phyloP scores from a whole-genome alignment of 2,797 vertebrate genomes.

The Chrysocyon brachyurus region DNA sequence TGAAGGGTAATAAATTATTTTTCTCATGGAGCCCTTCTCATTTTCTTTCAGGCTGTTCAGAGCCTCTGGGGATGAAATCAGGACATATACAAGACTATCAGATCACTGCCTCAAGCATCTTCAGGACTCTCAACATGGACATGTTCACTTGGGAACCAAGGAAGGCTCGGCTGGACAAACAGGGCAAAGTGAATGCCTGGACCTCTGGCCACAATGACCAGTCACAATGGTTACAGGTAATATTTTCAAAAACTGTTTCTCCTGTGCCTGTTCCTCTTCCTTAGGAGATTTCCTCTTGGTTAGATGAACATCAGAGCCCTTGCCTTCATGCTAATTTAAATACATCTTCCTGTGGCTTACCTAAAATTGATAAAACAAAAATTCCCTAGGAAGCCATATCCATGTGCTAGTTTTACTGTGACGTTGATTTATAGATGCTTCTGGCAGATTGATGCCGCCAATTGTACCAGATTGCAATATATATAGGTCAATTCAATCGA shows the following conservation, averaged over 20 bases:
- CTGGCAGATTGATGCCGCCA: slow-evolving; percentile 51
- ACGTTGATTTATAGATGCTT: slow-evolving; percentile 69
- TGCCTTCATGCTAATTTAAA: slow-evolving; percentile 57
- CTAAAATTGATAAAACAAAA: slow-evolving; percentile 32
- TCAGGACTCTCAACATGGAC: slow-evolving; percentile 99
- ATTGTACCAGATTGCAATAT: slow-evolving; percentile 69
- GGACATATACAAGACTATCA: slow-evolving; percentile 99
- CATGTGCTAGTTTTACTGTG: slow-evolving; percentile 37
- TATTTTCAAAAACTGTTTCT: not conserved
- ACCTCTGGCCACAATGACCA: slow-evolving; percentile 98
- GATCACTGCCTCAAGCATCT: slow-evolving; percentile 97
- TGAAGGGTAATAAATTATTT: slow-evolving; percentile 37
- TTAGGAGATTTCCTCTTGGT: not conserved
- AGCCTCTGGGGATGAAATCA: slow-evolving; percentile 98
- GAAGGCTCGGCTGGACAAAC: slow-evolving; percentile 98
- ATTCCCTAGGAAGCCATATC: slow-evolving; percentile 65
- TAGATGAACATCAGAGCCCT: not conserved
- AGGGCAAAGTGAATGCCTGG: slow-evolving; percentile 99
- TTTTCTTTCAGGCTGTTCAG: slow-evolving; percentile 94
- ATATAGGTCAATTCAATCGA: slow-evolving; percentile 72
- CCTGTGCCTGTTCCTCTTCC: not conserved
- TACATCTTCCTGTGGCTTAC: slow-evolving; percentile 22
- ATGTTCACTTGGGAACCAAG: slow-evolving; percentile 99
- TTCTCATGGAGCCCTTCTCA: slow-evolving; percentile 72
- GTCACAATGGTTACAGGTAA: slow-evolving; percentile 99